phyloP scores from a whole-genome alignment of 2,797 vertebrate genomes.

The Okamejei kenojei region DNA sequence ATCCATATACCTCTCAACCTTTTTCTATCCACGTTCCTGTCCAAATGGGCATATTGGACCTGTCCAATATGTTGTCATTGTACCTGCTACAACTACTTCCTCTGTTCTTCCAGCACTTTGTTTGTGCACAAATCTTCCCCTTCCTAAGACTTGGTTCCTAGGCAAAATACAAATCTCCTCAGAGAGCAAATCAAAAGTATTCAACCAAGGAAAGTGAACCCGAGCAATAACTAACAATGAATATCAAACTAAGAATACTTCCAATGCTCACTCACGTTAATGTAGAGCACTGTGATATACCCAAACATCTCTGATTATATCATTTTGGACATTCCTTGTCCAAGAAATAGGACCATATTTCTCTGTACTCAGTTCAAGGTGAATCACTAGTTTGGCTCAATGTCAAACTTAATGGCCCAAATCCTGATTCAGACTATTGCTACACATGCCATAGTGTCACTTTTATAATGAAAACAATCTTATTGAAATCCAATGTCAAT shows the following conservation, averaged over 20 bases:
- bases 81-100: no score
- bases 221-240: slow-evolving; percentile 20
- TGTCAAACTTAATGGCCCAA: no score
- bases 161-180: not conserved
- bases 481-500: not conserved
- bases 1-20: no score
- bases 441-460: not conserved
- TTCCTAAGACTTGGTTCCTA: not conserved
- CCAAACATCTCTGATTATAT: not conserved
- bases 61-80: no score
- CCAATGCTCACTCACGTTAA: slow-evolving; percentile 4
- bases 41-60: no score
- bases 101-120: no score
- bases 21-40: no score
- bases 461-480: not conserved
- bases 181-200: not conserved
- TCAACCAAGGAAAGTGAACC: not conserved
- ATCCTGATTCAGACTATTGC: not conserved
- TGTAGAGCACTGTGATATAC: not conserved
- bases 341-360: not conserved
- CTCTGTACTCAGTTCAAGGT: not conserved
- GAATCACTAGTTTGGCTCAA: not conserved
- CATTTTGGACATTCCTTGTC: not conserved
- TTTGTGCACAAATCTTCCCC: not conserved
- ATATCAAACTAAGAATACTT: not conserved